Evolutionary conservation across 1,140 invertebrate genomes (phyloP).

Genomic region (Stegodyphus mimosarum): DNA sequence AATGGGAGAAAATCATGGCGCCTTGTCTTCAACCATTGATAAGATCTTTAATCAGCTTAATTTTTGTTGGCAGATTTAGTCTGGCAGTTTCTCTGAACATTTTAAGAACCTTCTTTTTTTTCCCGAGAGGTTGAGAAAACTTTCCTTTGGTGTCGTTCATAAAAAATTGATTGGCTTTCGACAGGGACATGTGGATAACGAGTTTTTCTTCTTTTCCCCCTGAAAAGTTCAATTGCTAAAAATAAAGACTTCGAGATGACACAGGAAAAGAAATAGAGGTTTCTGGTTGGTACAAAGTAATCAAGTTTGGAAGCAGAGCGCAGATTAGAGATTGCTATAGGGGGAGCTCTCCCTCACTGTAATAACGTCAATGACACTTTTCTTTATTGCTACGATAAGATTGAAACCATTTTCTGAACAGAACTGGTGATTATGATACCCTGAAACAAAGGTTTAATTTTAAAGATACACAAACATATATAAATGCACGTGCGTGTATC

Average conservation of each 20-base stretch:
- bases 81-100: conserved; percentile 4
- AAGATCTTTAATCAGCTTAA: conserved; percentile 53
- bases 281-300: not conserved
- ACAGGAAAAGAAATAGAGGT: conserved; percentile 11
- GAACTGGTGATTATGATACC: too few relatives aligned
- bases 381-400: too few relatives aligned
- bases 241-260: conserved; percentile 11
- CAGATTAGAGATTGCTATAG: too few relatives aligned
- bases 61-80: conserved; percentile 33
- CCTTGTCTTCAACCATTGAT: conserved; percentile 2
- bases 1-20: conserved; percentile 31
- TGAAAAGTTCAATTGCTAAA: conserved; percentile 14
- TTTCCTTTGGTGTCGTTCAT: not conserved
- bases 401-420: too few relatives aligned
- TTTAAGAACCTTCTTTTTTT: too few relatives aligned
- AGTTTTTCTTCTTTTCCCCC: not conserved
- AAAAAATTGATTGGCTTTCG: conserved; percentile 31
- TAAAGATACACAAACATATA: too few relatives aligned
- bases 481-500: too few relatives aligned
- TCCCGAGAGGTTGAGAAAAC: too few relatives aligned
- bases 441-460: too few relatives aligned
- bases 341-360: not conserved
- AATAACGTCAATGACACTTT: conserved; percentile 17
- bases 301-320: not conserved
- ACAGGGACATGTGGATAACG: conserved; percentile 3